A percentile compares a stretch with the other conserved stretches of the same genome.
These are phyloP conservation scores for Clarias batrachus DNA, from an alignment of 2,113 vertebrate genomes.

Conservation along the genomic window DNA sequence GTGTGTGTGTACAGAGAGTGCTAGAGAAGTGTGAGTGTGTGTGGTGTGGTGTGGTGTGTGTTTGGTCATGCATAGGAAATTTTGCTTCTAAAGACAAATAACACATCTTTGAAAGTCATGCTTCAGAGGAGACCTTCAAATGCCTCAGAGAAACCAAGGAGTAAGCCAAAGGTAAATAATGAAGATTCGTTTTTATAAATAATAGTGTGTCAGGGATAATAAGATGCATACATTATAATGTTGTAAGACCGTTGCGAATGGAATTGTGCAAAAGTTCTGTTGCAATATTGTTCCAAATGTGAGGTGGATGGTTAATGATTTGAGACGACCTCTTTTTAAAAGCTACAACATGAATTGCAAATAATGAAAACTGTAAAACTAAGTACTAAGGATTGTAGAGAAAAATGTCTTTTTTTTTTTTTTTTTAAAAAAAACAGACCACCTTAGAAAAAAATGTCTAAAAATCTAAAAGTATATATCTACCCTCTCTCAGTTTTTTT, in stretches of 20 bases:
- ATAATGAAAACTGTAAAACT: background rate
- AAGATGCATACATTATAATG: background rate
- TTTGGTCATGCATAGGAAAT: constrained; percentile 6
- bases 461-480: background rate
- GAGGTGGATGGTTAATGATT: background rate
- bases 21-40: background rate
- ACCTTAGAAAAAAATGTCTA: background rate
- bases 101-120: constrained; percentile 67
- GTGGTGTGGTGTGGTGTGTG: constrained; percentile 6
- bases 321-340: background rate
- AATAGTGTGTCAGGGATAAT: background rate
- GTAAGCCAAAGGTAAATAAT: constrained; percentile 81
- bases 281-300: background rate
- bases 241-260: background rate
- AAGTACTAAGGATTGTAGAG: background rate
- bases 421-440: background rate
- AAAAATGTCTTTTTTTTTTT: background rate
- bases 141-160: constrained; percentile 80
- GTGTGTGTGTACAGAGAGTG: constrained; percentile 24
- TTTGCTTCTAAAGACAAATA: constrained; percentile 21
- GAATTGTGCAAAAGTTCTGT: background rate
- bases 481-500: background rate
- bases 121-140: constrained; percentile 83
- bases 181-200: background rate
- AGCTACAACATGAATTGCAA: background rate